Evolutionary conservation across 92 coral and sea anemone species (phyloP), one percentile per base, ranked within the genome.

Genomic region (Parazoanthus atlanticus): DNA sequence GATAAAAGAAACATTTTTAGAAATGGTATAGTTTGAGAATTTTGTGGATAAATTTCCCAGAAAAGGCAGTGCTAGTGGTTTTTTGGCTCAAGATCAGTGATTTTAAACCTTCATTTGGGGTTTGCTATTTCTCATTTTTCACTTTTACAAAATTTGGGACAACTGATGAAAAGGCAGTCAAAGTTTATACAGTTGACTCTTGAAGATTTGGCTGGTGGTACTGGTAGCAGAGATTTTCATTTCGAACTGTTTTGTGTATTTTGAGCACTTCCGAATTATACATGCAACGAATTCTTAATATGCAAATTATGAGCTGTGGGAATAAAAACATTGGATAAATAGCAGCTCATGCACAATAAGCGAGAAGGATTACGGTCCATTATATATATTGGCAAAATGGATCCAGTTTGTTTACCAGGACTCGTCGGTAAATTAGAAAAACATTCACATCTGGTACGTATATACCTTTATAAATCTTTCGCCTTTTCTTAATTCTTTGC

Each of bases 251-350:
- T 61, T 25, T 19, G 69, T 28, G n/a, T 61, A 61, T 25, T 21
- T 61, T 61, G n/a, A 61, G n/a, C 6, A 3, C 69, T 23, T 61
- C 69, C 69, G 16, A 61, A 61, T 61, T 21, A 23, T 19, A 3
- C 69, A 19, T 21, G 69, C 69, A 21, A 28, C 28, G 69, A 25
- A 5, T 61, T 61, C 21, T 43, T 26, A 56, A 78, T n/a, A 78
- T 78, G 82, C 82, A 78, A 78, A 78, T 78, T 78, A 43, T 23
- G 23, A 43, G 29, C 31, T 25, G 61, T n/a, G 29, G 9, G 82
- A 78, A 25, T 47, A 30, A 78, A 47, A 78, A 13, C 82, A 76
- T 76, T 43, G 30, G 69, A 61, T 61, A 78, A 78, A 43, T 29
- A 78, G 65, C 82, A 78, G 66, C 19, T 78, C 41, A 21, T 26